Evolutionary conservation across 2,888 invertebrate species (phyloP).

Genomic region (Griposia aprilina): DNA sequence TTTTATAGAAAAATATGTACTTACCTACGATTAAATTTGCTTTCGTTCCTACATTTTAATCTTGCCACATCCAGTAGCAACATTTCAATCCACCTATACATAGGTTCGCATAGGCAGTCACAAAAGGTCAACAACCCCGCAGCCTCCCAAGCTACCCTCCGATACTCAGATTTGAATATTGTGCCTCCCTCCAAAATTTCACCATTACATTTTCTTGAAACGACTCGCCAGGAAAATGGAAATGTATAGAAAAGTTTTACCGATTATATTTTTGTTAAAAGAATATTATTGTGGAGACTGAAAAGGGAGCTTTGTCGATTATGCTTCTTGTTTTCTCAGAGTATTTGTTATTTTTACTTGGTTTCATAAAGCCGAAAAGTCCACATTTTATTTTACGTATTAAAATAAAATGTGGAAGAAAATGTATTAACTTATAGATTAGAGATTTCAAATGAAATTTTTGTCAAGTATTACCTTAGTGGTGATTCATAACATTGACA

Average conservation of each 20-base stretch:
- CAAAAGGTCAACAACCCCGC: conserved; percentile 84
- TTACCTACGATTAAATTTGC: too few relatives aligned
- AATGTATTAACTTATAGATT: too few relatives aligned
- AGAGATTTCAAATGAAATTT: not conserved
- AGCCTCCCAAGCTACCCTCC: conserved; percentile 78
- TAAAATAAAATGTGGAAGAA: not conserved
- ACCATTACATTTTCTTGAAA: conserved; percentile 83
- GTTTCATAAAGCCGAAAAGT: not conserved
- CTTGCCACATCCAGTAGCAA: conserved; percentile 66
- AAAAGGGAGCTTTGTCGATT: conserved; percentile 37
- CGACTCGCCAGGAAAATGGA: conserved; percentile 55
- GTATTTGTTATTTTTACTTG: conserved; percentile 22
- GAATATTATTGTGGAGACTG: conserved; percentile 16
- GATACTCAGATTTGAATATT: conserved; percentile 88
- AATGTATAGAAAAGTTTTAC: conserved; percentile 59
- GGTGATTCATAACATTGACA: not conserved
- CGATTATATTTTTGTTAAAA: conserved; percentile 45
- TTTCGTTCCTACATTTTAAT: not conserved
- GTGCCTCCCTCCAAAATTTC: conserved; percentile 78
- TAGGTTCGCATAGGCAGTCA: conserved; percentile 78
- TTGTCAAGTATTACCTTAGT: not conserved
- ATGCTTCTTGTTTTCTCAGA: conserved; percentile 22
- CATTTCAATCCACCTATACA: conserved; percentile 68
- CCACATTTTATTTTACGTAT: not conserved
- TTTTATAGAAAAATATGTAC: not conserved